phyloP scores from a whole-genome alignment of 2,113 vertebrate genomes.

The Regulus satrapa region DNA sequence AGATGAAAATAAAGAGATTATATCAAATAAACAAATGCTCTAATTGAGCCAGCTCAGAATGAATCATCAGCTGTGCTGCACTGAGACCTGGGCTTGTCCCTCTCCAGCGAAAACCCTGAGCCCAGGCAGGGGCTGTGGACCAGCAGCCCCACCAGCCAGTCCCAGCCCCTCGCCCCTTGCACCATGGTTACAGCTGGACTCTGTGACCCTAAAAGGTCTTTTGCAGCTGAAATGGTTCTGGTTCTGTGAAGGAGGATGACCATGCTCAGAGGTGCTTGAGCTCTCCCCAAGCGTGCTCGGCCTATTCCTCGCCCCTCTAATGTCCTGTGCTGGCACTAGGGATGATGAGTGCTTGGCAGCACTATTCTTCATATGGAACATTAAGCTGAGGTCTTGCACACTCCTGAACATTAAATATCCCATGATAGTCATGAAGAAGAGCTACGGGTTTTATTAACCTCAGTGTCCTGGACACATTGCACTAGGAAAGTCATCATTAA shows the following conservation, averaged over 20 bases:
- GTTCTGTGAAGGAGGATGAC: not conserved
- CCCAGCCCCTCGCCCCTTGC: not conserved
- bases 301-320: conserved; percentile 50
- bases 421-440: conserved; percentile 80
- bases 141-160: not conserved
- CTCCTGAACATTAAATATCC: conserved; percentile 78
- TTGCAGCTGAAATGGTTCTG: not conserved
- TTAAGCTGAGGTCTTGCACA: conserved; percentile 78
- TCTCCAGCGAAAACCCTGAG: not conserved
- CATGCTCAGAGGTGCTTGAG: conserved; percentile 1
- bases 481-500: conserved; percentile 71
- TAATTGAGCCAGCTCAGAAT: not conserved
- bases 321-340: conserved; percentile 52
- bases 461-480: conserved; percentile 72
- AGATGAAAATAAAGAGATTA: conserved; percentile 36
- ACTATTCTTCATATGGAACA: conserved; percentile 76
- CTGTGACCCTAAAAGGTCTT: not conserved
- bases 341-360: conserved; percentile 70
- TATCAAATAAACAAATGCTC: conserved; percentile 32
- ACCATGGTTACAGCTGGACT: not conserved
- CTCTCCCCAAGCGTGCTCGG: not conserved
- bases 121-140: not conserved
- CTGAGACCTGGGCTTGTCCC: not conserved
- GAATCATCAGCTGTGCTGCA: not conserved
- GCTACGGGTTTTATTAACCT: conserved; percentile 84